Conservation (phyloP, 2,113 vertebrate genomes). For the Marmota flaviventris region DNA sequence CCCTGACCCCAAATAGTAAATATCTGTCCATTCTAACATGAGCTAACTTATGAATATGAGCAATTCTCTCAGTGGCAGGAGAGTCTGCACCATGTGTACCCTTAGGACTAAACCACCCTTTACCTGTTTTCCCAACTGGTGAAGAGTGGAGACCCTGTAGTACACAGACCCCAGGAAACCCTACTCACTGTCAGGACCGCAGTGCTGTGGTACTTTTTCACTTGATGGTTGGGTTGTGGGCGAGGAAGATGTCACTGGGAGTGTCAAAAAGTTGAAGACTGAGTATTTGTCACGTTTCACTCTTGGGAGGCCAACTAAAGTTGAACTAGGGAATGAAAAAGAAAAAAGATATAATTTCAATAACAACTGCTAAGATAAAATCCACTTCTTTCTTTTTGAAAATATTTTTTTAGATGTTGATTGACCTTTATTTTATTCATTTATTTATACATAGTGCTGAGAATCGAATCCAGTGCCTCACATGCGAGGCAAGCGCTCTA, state of each 20-base stretch:
- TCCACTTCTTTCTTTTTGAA: not conserved
- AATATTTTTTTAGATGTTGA: too few species aligned
- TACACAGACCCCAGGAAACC: not conserved
- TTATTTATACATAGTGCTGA: too few species aligned
- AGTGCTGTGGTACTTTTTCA: slow-evolving; percentile 71
- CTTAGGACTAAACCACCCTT: not conserved
- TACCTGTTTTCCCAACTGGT: not conserved
- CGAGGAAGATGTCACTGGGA: slow-evolving; percentile 86
- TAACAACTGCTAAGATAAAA: not conserved
- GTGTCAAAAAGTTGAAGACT: slow-evolving; percentile 96
- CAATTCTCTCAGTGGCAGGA: not conserved
- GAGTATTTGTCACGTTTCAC: slow-evolving; percentile 98
- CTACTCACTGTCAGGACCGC: slow-evolving; percentile 85
- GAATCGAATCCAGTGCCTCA: too few species aligned
- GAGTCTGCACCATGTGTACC: fast-evolving
- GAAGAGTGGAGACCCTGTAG: not conserved
- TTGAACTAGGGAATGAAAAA: slow-evolving; percentile 88
- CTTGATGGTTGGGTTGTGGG: slow-evolving; percentile 53
- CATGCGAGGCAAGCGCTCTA: too few species aligned
- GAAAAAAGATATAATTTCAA: slow-evolving; percentile 22
- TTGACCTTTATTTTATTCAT: too few species aligned
- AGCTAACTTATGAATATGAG: not conserved
- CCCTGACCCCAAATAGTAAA: not conserved
- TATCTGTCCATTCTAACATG: not conserved
- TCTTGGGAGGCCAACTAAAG: slow-evolving; percentile 93